Evolutionary conservation across 2,888 invertebrate species (phyloP).

Genomic region (Xanthia togata): DNA sequence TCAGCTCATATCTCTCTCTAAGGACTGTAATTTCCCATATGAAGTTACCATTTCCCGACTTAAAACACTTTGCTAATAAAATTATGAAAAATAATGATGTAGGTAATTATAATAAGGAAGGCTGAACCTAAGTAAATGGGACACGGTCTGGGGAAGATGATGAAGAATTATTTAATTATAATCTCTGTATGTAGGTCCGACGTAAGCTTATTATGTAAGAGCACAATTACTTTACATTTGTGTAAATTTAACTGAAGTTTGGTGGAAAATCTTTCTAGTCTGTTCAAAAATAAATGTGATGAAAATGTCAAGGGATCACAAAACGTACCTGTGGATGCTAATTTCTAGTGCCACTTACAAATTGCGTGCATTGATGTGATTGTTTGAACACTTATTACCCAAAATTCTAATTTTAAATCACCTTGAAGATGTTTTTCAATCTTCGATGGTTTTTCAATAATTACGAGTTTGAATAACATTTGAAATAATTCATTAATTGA

Average conservation of each 20-base stretch:
- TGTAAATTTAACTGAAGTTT: background rate
- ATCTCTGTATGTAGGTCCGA: background rate
- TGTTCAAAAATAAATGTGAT: too few species aligned
- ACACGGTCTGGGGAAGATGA: background rate
- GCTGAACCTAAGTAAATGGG: too few species aligned
- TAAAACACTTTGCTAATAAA: background rate
- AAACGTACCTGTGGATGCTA: too few species aligned
- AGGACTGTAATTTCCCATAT: slow-evolving; percentile 21
- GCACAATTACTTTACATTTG: slow-evolving; percentile 3
- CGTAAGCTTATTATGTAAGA: background rate
- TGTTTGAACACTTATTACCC: too few species aligned
- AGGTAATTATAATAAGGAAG: background rate
- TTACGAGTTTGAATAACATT: too few species aligned
- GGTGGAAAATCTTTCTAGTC: background rate
- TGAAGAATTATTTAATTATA: slow-evolving; percentile 13
- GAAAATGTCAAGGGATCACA: too few species aligned
- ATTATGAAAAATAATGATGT: slow-evolving; percentile 9
- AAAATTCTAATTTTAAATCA: too few species aligned
- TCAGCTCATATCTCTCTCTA: slow-evolving; percentile 4
- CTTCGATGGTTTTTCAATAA: too few species aligned
- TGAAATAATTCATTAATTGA: too few species aligned
- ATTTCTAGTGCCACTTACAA: too few species aligned
- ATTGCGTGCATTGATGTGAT: too few species aligned
- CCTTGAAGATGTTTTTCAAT: too few species aligned
- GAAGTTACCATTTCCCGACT: slow-evolving; percentile 11